Base-by-base conservation (phyloP, 2,888 invertebrate genomes). In the Tanypteryx hageni region DNA sequence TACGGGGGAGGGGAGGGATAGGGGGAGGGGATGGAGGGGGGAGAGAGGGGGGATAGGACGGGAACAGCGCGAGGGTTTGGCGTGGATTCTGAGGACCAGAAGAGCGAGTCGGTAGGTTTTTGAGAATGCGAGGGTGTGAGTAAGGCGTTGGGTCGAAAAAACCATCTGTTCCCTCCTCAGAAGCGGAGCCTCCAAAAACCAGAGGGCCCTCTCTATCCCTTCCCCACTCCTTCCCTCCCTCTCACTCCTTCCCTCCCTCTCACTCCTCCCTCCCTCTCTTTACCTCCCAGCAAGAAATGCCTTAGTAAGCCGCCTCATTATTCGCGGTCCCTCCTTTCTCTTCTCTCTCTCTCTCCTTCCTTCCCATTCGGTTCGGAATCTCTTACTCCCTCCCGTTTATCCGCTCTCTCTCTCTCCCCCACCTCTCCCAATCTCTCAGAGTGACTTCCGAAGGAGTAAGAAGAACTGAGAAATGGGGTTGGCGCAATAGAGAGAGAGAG, bases 101-200 rank as follows among this genome's bases (percentile, higher is more conserved):
- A 89, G 89, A 89, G 89, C 89, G 27, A 89, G 89, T 86, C 61
- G 61, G 31, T 86, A n/a, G 86, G 86, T 64, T 64, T 89, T 89
- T 27, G 89, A 89, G 89, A 89, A 89, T 89, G 89, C 89, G 89
- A 89, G 89, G 89, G 89, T 89, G 89, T 89, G 89, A 68, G 89
- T 68, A 11, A 44, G 68, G 89, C 89, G 89, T 89, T 68, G 89
- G 89, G 89, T 64, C 89, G 89, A 64, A 89, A 83, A 89, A 89
- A 89, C 89, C 89, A 89, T 89, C 89, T 89, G 89, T 68, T 89
- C 89, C 44, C 89, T 64, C 89, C 56, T 61, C 76, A n/a, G 89
- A 68, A 89, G 89, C 89, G 89, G 64, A 89, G 89, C 31, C 44
- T 89, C 89, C 61, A 61, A 89, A 89, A 89, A 89, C 89, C 89